Evolutionary conservation across 2,888 invertebrate genomes (phyloP).

Genomic region (Idaea dimidiata): DNA sequence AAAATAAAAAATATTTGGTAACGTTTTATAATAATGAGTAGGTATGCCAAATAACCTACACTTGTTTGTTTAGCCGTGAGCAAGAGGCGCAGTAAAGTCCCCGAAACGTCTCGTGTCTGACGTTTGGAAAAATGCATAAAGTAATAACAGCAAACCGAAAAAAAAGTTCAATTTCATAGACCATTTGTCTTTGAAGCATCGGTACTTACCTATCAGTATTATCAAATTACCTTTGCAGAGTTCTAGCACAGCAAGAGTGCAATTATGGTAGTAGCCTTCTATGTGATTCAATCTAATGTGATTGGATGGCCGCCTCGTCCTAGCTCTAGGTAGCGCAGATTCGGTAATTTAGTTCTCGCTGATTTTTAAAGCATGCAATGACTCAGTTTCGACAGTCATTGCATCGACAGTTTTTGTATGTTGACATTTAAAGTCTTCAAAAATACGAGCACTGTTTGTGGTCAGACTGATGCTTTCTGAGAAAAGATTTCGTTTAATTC

Average conservation of each 20-base stretch:
- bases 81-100: too few species aligned
- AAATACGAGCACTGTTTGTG: background rate
- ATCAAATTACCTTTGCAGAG: background rate
- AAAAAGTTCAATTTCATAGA: too few species aligned
- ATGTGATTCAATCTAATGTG: background rate
- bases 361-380: background rate
- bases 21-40: too few species aligned
- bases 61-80: too few species aligned
- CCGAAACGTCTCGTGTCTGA: too few species aligned
- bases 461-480: constrained; percentile 8
- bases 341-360: background rate
- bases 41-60: too few species aligned
- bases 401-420: background rate
- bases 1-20: too few species aligned
- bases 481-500: background rate
- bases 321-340: background rate
- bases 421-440: constrained; percentile 11
- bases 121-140: too few species aligned
- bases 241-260: background rate
- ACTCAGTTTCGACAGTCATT: constrained; percentile 1
- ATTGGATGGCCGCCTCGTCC: background rate
- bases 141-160: too few species aligned
- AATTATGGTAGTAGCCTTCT: background rate
- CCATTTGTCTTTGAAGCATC: too few species aligned
- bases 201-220: too few species aligned